These are phyloP conservation scores for Spermophilus dauricus DNA, from an alignment of 2,113 vertebrate species.

Conservation along the genomic window DNA sequence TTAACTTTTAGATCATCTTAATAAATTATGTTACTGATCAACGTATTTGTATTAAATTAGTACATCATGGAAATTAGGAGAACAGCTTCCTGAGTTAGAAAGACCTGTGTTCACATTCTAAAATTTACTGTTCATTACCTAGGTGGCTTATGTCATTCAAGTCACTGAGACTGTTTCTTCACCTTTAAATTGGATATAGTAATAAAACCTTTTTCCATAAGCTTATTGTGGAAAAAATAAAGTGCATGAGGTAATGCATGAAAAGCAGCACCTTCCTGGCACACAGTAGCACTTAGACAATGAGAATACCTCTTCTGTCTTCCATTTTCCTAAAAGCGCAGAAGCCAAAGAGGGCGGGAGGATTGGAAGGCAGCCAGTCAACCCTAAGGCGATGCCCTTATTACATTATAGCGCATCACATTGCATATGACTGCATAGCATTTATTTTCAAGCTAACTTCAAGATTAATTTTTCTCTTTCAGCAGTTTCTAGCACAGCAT, in stretches of 20 bases:
- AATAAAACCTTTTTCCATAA: not conserved
- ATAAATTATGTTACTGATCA: not conserved
- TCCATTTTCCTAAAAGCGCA: constrained; percentile 2
- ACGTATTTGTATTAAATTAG: not conserved
- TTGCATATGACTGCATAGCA: not conserved
- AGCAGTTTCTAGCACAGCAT: constrained; percentile 47
- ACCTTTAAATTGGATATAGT: not conserved
- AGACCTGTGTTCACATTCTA: not conserved
- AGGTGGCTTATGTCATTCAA: not conserved
- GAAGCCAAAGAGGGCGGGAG: not conserved
- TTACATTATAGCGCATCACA: constrained; percentile 44
- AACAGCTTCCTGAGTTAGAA: not conserved
- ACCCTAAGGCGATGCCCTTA: not conserved
- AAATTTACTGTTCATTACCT: not conserved
- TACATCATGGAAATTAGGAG: not conserved
- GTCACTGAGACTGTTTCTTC: not conserved
- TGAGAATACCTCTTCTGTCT: constrained; percentile 47
- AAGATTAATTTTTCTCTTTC: constrained; percentile 65
- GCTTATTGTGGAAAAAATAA: not conserved
- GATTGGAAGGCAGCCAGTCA: not conserved
- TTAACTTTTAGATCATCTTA: not conserved
- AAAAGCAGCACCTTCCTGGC: constrained; percentile 7
- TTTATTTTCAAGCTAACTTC: constrained; percentile 67
- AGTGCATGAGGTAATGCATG: not conserved
- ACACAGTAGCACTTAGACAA: not conserved